Base-by-base conservation (phyloP, 1,140 invertebrate species). In the Ctenoplectra terminalis region DNA sequence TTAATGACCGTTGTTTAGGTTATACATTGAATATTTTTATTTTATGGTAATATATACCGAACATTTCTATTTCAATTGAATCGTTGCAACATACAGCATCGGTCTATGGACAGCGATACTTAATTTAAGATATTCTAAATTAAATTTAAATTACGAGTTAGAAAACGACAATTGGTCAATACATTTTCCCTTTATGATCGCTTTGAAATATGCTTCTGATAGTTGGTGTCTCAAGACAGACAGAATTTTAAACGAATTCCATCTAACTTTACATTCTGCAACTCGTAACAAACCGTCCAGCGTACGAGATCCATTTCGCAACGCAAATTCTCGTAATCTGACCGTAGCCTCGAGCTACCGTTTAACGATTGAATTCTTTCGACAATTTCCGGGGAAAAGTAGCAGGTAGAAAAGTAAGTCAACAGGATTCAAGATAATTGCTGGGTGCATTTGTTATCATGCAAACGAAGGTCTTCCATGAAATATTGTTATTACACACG, bases 321-420 rank as follows among this genome's bases (percentile, higher is more conserved):
- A 64, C 73, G 34, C 37, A 52, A 40, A 26, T 54, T 66, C 48
- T 23, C 63, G 29, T 58, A 46, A 43, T 60, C 37, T 31, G 4
- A 34, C 26, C 15, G 26, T 29, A 43, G 54, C 54, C n/a, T 1
- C 20, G 26, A 31, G 70, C 70, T 26, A 73, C 9, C 52, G 40
- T 58, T 73, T 60, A 60, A 43, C 26, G 70, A 56, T 66, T 67
- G 34, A 76, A 76, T 66, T 67, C 61, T 76, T 66, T 54, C 34
- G 9, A 37, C 61, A 31, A 17, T 67, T 67, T 67, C 74, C 48
- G 34, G 61, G 26, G 46, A 40, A 52, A 29, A 50, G 58, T 29
- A 29, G 26, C 26, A 20, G 20, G n/a, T n/a, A 26, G 69, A 29
- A n/a, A 52, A 52, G 29, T 37, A 34, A 63, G n/a, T 64, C 34